Percentiles rank a stretch among this genome's conserved stretches.
Evolutionary conservation across 2,113 vertebrate species (phyloP).

Genomic region (human (Homo sapiens)): DNA sequence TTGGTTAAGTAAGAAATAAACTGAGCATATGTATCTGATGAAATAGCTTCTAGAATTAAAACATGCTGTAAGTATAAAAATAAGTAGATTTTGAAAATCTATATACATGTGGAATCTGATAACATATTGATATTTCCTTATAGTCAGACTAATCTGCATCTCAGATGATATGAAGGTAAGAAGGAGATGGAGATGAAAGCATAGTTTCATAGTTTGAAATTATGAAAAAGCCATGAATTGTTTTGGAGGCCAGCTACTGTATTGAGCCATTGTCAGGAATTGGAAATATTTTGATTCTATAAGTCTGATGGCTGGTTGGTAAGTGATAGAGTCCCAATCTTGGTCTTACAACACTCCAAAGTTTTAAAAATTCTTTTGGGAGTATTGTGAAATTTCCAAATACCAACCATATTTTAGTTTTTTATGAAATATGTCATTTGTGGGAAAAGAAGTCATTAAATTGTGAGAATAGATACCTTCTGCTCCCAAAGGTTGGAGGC

Average conservation of each 20-base stretch:
- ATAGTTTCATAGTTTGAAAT: not conserved
- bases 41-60: conserved; percentile 49
- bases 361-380: not conserved
- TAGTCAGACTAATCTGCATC: not conserved
- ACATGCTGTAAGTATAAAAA: not conserved
- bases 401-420: not conserved
- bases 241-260: not conserved
- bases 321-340: not conserved
- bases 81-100: not conserved
- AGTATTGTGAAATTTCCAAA: conserved; percentile 23
- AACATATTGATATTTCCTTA: not conserved
- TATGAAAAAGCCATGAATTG: not conserved
- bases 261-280: not conserved
- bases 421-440: not conserved
- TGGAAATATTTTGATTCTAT: not conserved
- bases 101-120: not conserved
- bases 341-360: not conserved
- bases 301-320: not conserved
- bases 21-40: not conserved
- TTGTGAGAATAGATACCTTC: not conserved
- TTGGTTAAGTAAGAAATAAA: conserved; percentile 1
- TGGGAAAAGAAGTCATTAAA: not conserved
- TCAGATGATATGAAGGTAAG: not conserved
- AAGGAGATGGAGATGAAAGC: not conserved
- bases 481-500: not conserved